These are phyloP conservation scores for Argynnis bischoffii DNA, from an alignment of 2,888 invertebrate species.

Conservation along the genomic window DNA sequence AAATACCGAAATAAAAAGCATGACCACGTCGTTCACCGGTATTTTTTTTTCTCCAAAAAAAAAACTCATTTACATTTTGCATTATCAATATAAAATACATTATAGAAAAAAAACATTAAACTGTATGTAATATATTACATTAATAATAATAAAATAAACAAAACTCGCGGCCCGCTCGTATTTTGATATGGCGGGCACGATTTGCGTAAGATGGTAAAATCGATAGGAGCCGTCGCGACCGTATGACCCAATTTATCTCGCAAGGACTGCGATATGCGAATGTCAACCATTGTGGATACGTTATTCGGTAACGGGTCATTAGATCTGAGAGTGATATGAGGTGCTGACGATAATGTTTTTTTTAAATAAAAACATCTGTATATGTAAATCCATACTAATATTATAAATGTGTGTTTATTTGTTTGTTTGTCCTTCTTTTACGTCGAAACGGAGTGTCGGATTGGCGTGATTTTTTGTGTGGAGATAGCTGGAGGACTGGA, in stretches of 20 bases:
- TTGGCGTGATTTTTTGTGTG: too few species aligned
- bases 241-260: constrained; percentile 67
- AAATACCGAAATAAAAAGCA: too few species aligned
- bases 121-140: not conserved
- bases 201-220: constrained; percentile 69
- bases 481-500: too few species aligned
- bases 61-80: too few species aligned
- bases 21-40: too few species aligned
- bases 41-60: too few species aligned
- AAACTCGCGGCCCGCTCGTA: constrained; percentile 16
- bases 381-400: not conserved
- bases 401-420: too few species aligned
- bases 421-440: too few species aligned
- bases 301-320: constrained; percentile 35
- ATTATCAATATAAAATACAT: too few species aligned
- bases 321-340: constrained; percentile 25
- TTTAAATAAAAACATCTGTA: constrained; percentile 1
- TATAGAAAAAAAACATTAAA: too few species aligned
- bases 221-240: constrained; percentile 68
- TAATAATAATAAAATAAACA: not conserved
- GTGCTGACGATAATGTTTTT: constrained; percentile 8
- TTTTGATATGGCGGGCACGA: constrained; percentile 35
- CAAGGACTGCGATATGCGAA: constrained; percentile 40
- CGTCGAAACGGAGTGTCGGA: too few species aligned
- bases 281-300: constrained; percentile 40